Percentiles rank a stretch among this genome's conserved stretches.
These are phyloP conservation scores for Delphinapterus leucas DNA, from an alignment of 2,113 vertebrate species.

Conservation along the genomic window DNA sequence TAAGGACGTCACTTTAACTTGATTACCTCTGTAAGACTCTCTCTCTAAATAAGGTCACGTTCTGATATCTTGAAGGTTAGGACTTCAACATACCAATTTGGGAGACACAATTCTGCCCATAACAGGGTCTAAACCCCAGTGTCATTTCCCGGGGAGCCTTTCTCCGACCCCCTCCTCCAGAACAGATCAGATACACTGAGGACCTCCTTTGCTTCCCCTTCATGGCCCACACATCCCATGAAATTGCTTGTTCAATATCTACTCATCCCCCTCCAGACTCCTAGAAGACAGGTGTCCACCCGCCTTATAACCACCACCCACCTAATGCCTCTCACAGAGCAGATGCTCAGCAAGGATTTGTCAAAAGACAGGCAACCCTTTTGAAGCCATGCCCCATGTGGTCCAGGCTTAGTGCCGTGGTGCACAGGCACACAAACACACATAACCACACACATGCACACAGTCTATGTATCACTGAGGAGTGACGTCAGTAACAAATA, in stretches of 20 bases:
- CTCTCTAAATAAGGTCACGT: neutral
- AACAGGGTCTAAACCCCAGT: too few species aligned
- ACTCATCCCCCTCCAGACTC: neutral
- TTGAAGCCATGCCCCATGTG: neutral
- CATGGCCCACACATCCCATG: neutral
- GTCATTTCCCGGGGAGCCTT: neutral
- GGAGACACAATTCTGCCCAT: too few species aligned
- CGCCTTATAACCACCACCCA: neutral
- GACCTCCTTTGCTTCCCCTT: neutral
- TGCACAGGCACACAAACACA: neutral
- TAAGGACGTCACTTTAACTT: neutral
- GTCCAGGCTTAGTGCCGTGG: neutral
- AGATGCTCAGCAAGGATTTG: neutral
- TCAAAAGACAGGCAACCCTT: neutral
- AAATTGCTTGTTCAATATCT: accelerated
- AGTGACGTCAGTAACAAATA: neutral
- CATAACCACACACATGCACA: neutral
- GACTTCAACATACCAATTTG: neutral
- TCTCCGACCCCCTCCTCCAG: neutral
- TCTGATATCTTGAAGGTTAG: neutral
- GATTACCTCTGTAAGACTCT: neutral
- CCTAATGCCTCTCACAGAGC: neutral
- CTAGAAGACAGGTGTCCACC: neutral
- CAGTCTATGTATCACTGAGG: neutral
- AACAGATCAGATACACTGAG: neutral